phyloP scores from a whole-genome alignment of 2,113 vertebrate species.

The Jacana jacana region DNA sequence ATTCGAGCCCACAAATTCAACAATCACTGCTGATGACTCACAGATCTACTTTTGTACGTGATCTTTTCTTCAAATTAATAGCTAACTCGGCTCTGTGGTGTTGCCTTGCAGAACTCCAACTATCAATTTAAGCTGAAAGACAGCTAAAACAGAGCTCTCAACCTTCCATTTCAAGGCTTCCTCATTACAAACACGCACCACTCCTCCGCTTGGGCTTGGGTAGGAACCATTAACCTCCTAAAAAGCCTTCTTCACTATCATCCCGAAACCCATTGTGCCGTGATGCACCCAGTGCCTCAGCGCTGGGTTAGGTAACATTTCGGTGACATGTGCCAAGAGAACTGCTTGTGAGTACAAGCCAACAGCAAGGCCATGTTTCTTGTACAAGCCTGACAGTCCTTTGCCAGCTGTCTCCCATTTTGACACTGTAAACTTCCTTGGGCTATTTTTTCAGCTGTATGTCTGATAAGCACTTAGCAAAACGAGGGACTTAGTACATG shows the following conservation, averaged over 20 bases:
- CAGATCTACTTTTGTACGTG: not conserved
- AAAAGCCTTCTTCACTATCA: not conserved
- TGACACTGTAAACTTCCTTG: slow-evolving; percentile 19
- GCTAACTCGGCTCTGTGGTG: accelerated
- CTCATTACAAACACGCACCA: not conserved
- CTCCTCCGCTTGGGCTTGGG: not conserved
- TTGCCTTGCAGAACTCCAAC: not conserved
- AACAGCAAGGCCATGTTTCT: not conserved
- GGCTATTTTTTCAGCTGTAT: not conserved
- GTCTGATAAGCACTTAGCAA: slow-evolving; percentile 10
- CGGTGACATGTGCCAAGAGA: not conserved
- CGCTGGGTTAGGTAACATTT: not conserved
- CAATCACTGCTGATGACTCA: not conserved
- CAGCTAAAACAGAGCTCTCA: not conserved
- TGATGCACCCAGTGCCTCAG: not conserved
- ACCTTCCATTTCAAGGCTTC: not conserved
- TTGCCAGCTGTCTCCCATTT: slow-evolving; percentile 8
- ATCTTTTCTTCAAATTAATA: not conserved
- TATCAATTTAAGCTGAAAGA: not conserved
- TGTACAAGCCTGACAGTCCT: not conserved
- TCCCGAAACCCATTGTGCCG: not conserved
- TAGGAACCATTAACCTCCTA: not conserved
- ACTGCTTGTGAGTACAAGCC: not conserved
- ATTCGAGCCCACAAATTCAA: not conserved
- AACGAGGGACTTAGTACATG: not conserved